Percentiles rank a stretch among this genome's conserved stretches.
Conservation (phyloP, 1,140 invertebrate species). For the Condylostylus longicornis region DNA sequence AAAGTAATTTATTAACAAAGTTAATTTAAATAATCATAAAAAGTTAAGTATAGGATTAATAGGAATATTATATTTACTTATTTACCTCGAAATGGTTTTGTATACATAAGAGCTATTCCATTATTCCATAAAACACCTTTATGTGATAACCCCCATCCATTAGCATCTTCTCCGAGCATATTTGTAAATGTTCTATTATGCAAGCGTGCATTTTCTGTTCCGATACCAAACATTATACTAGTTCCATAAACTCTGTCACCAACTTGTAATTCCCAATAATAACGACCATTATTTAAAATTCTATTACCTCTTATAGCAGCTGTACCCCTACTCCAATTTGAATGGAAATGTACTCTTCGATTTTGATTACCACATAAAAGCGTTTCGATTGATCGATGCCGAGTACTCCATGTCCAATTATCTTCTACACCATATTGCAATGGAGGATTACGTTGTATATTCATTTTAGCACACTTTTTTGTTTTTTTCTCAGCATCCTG, state of each 20-base stretch:
- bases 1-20: no score
- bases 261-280: conserved; percentile 55
- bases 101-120: conserved; percentile 43
- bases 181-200: conserved; percentile 53
- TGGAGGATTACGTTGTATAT: conserved; percentile 12
- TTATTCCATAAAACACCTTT: conserved; percentile 57
- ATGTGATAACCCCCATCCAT: conserved; percentile 59
- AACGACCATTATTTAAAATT: conserved; percentile 44
- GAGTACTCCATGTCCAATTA: conserved; percentile 49
- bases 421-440: conserved; percentile 37
- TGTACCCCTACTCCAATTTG: conserved; percentile 60
- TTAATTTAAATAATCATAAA: no score
- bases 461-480: no score
- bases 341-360: conserved; percentile 49
- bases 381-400: conserved; percentile 48
- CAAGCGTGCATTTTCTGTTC: conserved; percentile 44
- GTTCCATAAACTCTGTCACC: conserved; percentile 55
- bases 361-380: conserved; percentile 37
- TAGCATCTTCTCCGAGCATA: conserved; percentile 50
- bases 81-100: conserved; percentile 52
- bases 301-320: conserved; percentile 50
- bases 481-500: no score
- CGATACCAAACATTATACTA: conserved; percentile 64
- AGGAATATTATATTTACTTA: no score
- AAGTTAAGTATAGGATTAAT: no score